phyloP scores from a whole-genome alignment of 2,113 vertebrate genomes.

The Xiphorhynchus elegans region DNA sequence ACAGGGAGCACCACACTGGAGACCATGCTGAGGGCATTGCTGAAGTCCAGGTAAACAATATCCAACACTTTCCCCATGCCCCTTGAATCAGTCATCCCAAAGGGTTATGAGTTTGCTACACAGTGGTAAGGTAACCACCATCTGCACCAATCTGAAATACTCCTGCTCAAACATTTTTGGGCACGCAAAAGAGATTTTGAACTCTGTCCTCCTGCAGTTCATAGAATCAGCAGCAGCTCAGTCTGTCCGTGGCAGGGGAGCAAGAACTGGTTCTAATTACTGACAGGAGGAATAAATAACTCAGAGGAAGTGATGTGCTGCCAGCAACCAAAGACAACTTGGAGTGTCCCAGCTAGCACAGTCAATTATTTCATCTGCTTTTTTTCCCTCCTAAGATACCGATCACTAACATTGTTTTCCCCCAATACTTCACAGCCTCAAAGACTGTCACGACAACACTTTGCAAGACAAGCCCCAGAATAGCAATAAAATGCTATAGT shows the following conservation, averaged over 20 bases:
- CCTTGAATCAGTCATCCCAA: background rate
- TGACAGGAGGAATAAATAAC: constrained; percentile 45
- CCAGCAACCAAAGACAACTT: constrained; percentile 41
- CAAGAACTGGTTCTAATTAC: constrained; percentile 44
- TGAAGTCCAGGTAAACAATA: background rate
- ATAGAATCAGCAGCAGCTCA: background rate
- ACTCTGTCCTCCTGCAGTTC: background rate
- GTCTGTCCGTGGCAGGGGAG: background rate
- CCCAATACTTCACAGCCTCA: background rate
- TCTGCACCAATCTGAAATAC: background rate
- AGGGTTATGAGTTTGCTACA: rapidly evolving
- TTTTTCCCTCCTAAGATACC: background rate
- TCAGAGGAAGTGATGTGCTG: constrained; percentile 18
- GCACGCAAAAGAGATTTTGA: background rate
- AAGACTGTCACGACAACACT: background rate
- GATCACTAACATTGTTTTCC: background rate
- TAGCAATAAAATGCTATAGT: background rate
- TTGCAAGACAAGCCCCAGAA: background rate
- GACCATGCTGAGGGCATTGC: background rate
- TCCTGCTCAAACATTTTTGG: background rate
- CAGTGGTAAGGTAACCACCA: rapidly evolving
- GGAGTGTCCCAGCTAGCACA: background rate
- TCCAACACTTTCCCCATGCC: rapidly evolving
- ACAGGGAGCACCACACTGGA: background rate
- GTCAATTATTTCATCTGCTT: constrained; percentile 23